Conservation (phyloP, 2,113 vertebrate species). For the Meleagris gallopavo region DNA sequence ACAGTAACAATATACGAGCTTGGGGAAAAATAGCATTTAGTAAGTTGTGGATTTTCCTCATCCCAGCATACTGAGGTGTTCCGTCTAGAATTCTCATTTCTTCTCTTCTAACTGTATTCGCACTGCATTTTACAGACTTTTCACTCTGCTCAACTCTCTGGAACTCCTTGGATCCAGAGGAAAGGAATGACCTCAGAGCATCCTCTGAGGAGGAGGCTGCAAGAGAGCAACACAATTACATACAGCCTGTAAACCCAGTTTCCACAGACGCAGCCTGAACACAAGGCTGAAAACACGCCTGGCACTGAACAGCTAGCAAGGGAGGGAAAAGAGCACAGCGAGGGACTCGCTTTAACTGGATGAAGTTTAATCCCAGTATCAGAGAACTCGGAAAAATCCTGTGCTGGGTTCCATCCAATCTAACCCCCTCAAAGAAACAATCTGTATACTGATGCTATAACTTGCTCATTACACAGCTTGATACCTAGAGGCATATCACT, state of each 20-base stretch:
- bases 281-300: neutral
- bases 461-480: neutral
- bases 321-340: neutral
- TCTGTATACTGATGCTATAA: neutral
- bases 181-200: neutral
- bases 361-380: conserved; percentile 67
- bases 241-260: neutral
- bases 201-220: neutral
- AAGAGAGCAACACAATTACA: neutral
- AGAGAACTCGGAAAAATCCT: conserved; percentile 39
- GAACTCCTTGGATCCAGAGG: neutral
- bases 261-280: neutral
- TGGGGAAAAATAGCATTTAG: neutral
- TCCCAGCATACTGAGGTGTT: neutral
- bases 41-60: neutral
- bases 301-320: neutral
- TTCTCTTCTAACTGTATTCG: neutral
- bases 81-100: neutral
- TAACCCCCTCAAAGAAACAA: conserved; percentile 25
- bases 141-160: neutral
- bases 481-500: neutral
- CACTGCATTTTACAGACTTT: neutral
- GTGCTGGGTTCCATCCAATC: conserved; percentile 51
- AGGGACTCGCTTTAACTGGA: conserved; percentile 58
- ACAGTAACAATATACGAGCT: fast-evolving